Evolutionary conservation across 2,888 invertebrate genomes (phyloP), one percentile per base, ranked within the genome.

Genomic region (Steromphala cineraria): DNA sequence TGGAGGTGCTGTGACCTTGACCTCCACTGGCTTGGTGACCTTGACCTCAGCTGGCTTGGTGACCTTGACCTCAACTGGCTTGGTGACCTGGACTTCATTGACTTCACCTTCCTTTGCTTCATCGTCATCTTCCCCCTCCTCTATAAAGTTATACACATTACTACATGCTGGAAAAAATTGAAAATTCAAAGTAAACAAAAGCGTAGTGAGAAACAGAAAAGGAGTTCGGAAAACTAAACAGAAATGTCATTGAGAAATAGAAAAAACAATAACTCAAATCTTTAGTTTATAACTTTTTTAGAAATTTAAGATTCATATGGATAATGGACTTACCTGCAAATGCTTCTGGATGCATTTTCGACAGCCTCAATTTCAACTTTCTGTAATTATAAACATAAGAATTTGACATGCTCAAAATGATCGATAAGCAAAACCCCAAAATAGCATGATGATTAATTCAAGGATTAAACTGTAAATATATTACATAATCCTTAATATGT

Each of bases 341-440:
- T 13, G 81, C 79, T 24, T 80, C 79, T 28, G 81, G 81, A 24
- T 81, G 79, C 67, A 75, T 76, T 36, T 81, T 81, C 17, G 79
- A 62, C n/a, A 81, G 36, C 36, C 79, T 79, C 40, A 80, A 76
- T 21, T 81, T 81, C 67, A 81, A 53, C 21, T 52, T 67, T 46
- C 81, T 81, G 28, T 10, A n/a, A n/a, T n/a, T n/a, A n/a, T n/a
- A 81, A 74, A 53, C 5, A 24, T 53, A 53, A 2, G 52, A 75
- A 17, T 46, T 5, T 21, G n/a, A n/a, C 21, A 75, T 52, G 52
- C 10, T 52, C 21, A 75, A 75, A 75, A 21, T 67, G 5, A n/a
- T 53, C 0, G 19, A 19, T 40, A 13, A 4, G 13, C 8, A 52
- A 4, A 8, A 36, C 40, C 21, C 5, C 17, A 28, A 17, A 67